Evolutionary conservation across 37 sponge, comb jelly and placozoan genomes (phyloP).

Genomic region (Halichondria panicea): DNA sequence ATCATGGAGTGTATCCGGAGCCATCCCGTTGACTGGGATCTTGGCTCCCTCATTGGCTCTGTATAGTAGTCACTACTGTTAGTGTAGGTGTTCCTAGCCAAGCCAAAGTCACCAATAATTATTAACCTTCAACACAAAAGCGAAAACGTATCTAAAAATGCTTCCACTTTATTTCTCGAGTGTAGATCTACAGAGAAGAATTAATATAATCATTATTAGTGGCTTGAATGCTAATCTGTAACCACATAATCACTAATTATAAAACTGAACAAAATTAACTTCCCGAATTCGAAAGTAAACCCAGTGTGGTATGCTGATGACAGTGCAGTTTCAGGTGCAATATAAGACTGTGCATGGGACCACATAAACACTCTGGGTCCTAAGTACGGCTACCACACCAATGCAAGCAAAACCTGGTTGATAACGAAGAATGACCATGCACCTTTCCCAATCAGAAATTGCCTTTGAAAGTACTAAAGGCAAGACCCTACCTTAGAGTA

Average conservation of each 20-base stretch:
- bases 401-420: not conserved
- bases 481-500: no score
- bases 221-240: no score
- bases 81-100: constrained; percentile 19
- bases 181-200: not conserved
- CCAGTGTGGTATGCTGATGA: no score
- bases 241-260: no score
- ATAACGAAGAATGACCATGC: not conserved
- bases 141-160: constrained; percentile 16
- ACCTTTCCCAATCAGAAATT: not conserved
- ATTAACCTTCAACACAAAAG: constrained; percentile 14
- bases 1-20: constrained; percentile 45
- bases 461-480: no score
- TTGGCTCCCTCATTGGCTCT: constrained; percentile 2
- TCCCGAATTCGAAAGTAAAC: no score
- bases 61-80: constrained; percentile 29
- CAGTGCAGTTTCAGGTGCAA: no score
- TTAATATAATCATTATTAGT: no score
- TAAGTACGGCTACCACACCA: not conserved
- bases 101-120: constrained; percentile 54
- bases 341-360: no score
- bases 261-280: no score
- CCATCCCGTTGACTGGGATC: constrained; percentile 38
- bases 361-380: no score
- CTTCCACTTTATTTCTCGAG: not conserved